Percentiles rank a stretch among this genome's conserved stretches.
These are phyloP conservation scores for Lepidurus arcticus DNA, from an alignment of 1,140 invertebrate species.

Conservation along the genomic window DNA sequence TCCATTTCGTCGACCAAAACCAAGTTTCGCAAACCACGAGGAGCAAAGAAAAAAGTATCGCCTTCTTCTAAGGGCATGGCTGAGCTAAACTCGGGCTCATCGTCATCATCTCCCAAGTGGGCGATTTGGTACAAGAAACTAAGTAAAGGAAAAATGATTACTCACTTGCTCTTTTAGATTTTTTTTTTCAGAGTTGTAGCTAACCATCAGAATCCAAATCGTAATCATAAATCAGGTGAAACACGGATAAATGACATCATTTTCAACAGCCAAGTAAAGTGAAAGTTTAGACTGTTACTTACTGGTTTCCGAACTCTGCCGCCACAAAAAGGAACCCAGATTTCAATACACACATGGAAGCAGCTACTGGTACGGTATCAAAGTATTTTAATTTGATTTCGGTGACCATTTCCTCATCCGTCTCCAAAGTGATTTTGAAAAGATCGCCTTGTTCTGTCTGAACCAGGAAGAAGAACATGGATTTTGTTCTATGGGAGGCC, in stretches of 20 bases:
- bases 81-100: conserved; percentile 98
- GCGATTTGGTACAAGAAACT: conserved; percentile 87
- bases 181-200: not conserved
- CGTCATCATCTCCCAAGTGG: conserved; percentile 97
- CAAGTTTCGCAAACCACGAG: conserved; percentile 86
- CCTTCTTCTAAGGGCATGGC: conserved; percentile 97
- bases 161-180: not conserved
- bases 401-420: conserved; percentile 95
- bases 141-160: conserved; percentile 29
- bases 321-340: conserved; percentile 98
- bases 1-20: conserved; percentile 98
- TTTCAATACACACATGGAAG: conserved; percentile 94
- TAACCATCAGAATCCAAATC: conserved; percentile 30
- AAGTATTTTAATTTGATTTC: conserved; percentile 99
- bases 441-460: conserved; percentile 96
- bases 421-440: conserved; percentile 98
- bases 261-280: conserved; percentile 33
- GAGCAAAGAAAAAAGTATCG: conserved; percentile 98
- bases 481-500: conserved; percentile 98
- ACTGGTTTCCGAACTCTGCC: conserved; percentile 99
- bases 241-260: conserved; percentile 35
- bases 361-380: conserved; percentile 95
- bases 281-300: conserved; percentile 51
- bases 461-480: conserved; percentile 95
- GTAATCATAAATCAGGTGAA: conserved; percentile 36